Evolutionary conservation across 2,888 invertebrate species (phyloP).

Genomic region (Cyrtodaria siliqua): DNA sequence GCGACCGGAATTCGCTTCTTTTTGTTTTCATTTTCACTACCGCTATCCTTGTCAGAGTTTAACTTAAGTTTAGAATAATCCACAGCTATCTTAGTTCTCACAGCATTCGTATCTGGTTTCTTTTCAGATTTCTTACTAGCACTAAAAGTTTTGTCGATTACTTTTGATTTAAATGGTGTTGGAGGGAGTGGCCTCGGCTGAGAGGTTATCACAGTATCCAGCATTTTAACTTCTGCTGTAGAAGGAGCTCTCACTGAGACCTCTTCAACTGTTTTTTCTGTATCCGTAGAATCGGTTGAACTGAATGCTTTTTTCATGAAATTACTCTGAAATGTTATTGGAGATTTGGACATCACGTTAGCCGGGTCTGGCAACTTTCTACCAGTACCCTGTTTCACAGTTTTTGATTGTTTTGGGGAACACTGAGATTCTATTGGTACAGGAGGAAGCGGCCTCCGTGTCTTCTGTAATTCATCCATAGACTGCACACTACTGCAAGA

Average conservation of each 20-base stretch:
- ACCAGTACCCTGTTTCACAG: slow-evolving; percentile 50
- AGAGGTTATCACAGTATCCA: slow-evolving; percentile 30
- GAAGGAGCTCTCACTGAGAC: background rate
- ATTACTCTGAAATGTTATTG: slow-evolving; percentile 69
- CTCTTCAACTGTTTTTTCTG: background rate
- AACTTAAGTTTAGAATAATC: slow-evolving; percentile 71
- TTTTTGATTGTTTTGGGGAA: slow-evolving; percentile 57
- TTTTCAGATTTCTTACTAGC: slow-evolving; percentile 3
- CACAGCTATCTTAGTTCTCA: slow-evolving; percentile 69
- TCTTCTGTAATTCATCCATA: slow-evolving; percentile 39
- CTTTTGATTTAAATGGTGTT: slow-evolving; percentile 14
- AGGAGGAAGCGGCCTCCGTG: slow-evolving; percentile 68
- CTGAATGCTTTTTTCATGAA: slow-evolving; percentile 68
- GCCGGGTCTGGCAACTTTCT: slow-evolving; percentile 69
- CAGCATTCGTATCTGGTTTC: slow-evolving; percentile 7
- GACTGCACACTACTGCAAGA: slow-evolving; percentile 54
- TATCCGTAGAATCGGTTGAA: slow-evolving; percentile 31
- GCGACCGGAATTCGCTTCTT: slow-evolving; percentile 79
- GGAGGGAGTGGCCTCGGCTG: slow-evolving; percentile 59
- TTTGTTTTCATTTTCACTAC: slow-evolving; percentile 58
- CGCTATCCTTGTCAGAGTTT: slow-evolving; percentile 54
- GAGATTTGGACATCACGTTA: slow-evolving; percentile 54
- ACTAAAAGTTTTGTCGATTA: background rate
- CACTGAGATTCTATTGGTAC: slow-evolving; percentile 60
- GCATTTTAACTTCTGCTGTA: background rate